A percentile compares a stretch with the other conserved stretches of the same genome.
phyloP scores from a whole-genome alignment of 2,888 invertebrate genomes.

The Saturnia japonica region DNA sequence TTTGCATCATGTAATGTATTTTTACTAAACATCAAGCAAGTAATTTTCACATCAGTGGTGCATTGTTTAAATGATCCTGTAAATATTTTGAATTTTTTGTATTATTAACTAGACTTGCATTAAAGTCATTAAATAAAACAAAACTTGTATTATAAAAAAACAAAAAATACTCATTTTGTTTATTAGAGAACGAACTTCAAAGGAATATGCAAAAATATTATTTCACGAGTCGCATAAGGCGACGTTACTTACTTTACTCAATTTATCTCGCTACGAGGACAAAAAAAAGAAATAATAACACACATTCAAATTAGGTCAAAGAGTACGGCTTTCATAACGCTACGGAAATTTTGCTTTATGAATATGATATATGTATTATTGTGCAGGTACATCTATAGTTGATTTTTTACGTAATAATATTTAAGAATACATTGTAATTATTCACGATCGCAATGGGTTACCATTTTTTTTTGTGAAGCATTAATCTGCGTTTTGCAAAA shows the following conservation, averaged over 20 bases:
- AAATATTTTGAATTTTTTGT: no score
- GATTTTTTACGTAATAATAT: neutral
- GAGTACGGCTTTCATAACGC: conserved; percentile 29
- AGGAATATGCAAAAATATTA: conserved; percentile 19
- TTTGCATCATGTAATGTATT: no score
- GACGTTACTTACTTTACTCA: conserved; percentile 22
- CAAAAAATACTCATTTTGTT: conserved; percentile 13
- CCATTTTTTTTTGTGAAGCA: no score
- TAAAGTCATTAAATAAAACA: no score
- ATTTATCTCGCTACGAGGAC: conserved; percentile 26
- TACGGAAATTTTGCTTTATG: conserved; percentile 28
- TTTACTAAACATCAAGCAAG: no score
- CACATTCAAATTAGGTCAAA: conserved; percentile 34
- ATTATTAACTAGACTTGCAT: no score
- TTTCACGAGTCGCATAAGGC: conserved; percentile 16
- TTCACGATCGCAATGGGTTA: neutral
- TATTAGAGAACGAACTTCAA: conserved; percentile 20
- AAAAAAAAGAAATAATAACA: conserved; percentile 31
- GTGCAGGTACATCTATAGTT: conserved; percentile 3
- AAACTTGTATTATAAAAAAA: no score
- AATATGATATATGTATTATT: conserved; percentile 16
- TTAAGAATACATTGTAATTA: neutral
- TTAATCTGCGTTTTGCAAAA: no score
- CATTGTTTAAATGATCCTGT: no score
- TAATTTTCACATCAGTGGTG: no score